phyloP scores from a whole-genome alignment of 2,888 invertebrate genomes.

The Germaria angustata region DNA sequence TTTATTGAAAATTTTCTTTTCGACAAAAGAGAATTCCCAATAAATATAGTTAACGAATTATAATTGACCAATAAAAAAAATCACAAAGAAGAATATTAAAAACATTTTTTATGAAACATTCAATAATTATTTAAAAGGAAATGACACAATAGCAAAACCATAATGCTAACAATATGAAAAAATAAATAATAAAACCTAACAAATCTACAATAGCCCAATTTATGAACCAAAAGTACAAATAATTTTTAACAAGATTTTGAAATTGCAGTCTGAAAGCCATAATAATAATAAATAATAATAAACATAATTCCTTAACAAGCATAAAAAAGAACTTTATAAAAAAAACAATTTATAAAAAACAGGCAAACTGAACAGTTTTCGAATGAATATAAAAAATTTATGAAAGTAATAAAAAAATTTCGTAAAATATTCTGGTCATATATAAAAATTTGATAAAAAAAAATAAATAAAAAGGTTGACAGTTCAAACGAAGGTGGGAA shows the following conservation, averaged over 20 bases:
- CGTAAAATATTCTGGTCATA: constrained; percentile 42
- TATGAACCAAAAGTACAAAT: constrained; percentile 80
- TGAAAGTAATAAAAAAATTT: constrained; percentile 1
- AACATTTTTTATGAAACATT: constrained; percentile 22
- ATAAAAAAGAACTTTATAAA: constrained; percentile 41
- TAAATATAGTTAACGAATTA: constrained; percentile 2
- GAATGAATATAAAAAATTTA: constrained; percentile 65
- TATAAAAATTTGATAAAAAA: constrained; percentile 45
- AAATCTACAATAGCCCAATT: constrained; percentile 79
- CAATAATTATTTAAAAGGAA: constrained; percentile 53
- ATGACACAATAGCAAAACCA: constrained; percentile 37
- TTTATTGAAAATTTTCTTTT: constrained; percentile 23
- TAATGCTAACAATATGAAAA: constrained; percentile 65
- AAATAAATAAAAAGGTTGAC: constrained; percentile 30
- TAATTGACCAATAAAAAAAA: constrained; percentile 41
- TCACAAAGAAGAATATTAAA: background rate
- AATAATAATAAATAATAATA: constrained; percentile 66
- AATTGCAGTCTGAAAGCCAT: constrained; percentile 77
- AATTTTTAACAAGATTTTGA: constrained; percentile 74
- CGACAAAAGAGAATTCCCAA: constrained; percentile 3
- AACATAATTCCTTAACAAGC: constrained; percentile 53
- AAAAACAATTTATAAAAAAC: constrained; percentile 57
- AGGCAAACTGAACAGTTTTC: constrained; percentile 64
- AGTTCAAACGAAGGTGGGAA: background rate
- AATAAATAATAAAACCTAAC: constrained; percentile 68